phyloP scores from a whole-genome alignment of 1,140 invertebrate species.

The Leptinotarsa undecemlineata region DNA sequence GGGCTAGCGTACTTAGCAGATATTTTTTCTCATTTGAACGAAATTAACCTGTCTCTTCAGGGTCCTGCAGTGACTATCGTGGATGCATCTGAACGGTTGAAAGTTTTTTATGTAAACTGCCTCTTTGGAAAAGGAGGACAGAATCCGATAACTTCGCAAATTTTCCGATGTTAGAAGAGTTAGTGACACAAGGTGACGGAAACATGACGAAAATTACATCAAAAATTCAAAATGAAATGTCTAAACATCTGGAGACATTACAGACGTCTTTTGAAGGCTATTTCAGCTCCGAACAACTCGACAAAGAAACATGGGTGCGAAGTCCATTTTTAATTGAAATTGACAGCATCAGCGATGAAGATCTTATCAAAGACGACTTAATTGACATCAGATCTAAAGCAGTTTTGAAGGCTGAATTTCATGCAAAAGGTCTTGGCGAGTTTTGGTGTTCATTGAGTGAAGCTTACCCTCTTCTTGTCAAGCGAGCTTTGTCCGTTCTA shows the following conservation, averaged over 20 bases:
- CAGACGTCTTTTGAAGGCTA: constrained; percentile 17
- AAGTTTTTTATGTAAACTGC: constrained; percentile 12
- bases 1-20: constrained; percentile 24
- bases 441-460: background rate
- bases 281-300: constrained; percentile 17
- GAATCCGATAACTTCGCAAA: constrained; percentile 5
- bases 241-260: background rate
- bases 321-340: constrained; percentile 20
- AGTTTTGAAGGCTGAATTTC: background rate
- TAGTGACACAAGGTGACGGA: constrained; percentile 8
- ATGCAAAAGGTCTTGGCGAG: background rate
- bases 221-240: constrained; percentile 11
- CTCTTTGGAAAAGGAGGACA: constrained; percentile 13
- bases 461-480: background rate
- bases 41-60: constrained; percentile 24
- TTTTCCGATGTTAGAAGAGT: constrained; percentile 10
- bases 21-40: constrained; percentile 26
- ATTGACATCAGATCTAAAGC: background rate
- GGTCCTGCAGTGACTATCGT: constrained; percentile 22
- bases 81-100: constrained; percentile 3
- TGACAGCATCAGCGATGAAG: constrained; percentile 11
- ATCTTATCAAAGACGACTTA: constrained; percentile 14
- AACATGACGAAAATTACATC: background rate
- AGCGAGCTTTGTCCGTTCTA: background rate
- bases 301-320: constrained; percentile 24